Evolutionary conservation across 2,113 vertebrate species (phyloP).

Genomic region (Salvelinus sp.): DNA sequence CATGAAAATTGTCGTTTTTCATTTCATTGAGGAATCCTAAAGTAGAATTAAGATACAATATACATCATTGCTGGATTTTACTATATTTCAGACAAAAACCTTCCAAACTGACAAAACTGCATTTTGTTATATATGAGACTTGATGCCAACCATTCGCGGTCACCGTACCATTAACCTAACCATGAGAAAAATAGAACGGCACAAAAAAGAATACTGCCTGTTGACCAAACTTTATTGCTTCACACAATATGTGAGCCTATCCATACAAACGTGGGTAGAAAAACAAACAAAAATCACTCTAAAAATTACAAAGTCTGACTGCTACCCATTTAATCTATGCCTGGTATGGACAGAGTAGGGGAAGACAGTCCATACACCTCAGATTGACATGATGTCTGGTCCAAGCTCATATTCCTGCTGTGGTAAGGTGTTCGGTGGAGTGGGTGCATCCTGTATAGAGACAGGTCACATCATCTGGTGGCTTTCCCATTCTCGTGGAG

Average conservation of each 20-base stretch:
- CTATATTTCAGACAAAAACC: too few relatives aligned
- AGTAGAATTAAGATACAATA: too few relatives aligned
- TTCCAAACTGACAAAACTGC: too few relatives aligned
- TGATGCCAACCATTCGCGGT: too few relatives aligned
- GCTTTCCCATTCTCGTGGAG: slow-evolving; percentile 91
- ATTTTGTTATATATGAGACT: too few relatives aligned
- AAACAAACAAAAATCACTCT: slow-evolving; percentile 30
- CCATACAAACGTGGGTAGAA: slow-evolving; percentile 69
- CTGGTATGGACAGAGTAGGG: background rate
- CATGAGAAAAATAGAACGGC: background rate
- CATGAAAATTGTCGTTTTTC: too few relatives aligned
- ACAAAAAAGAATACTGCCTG: background rate
- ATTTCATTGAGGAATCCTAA: too few relatives aligned
- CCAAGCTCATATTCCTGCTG: background rate
- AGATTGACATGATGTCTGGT: background rate
- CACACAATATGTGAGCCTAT: slow-evolving; percentile 59
- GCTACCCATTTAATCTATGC: background rate
- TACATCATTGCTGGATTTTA: too few relatives aligned
- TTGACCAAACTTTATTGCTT: slow-evolving; percentile 58
- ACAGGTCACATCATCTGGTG: slow-evolving; percentile 79
- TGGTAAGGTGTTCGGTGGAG: background rate
- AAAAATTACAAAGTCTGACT: background rate
- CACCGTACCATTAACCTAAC: too few relatives aligned
- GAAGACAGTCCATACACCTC: background rate
- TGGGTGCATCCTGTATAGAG: background rate